Percentiles rank a stretch among this genome's conserved stretches.
Conservation (phyloP, 2,113 vertebrate species). For the Phalacrocorax aristotelis region DNA sequence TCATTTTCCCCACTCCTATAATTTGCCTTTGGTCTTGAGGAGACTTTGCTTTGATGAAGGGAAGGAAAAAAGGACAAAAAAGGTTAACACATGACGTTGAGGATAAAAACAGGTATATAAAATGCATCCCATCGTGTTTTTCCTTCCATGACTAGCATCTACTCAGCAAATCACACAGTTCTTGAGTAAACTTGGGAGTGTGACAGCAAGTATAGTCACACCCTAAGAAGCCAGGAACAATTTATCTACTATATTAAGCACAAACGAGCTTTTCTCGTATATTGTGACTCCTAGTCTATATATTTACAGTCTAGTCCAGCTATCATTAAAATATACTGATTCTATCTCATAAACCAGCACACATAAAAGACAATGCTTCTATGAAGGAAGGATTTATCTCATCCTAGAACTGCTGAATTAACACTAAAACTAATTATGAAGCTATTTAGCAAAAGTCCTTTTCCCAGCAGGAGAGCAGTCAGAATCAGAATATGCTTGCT, state of each 20-base stretch:
- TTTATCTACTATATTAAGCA: constrained; percentile 19
- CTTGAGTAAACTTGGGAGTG: constrained; percentile 21
- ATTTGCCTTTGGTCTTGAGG: neutral
- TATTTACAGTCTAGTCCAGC: neutral
- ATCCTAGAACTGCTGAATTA: neutral
- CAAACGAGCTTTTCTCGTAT: neutral
- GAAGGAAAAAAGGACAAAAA: neutral
- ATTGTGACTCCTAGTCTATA: neutral
- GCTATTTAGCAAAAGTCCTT: neutral
- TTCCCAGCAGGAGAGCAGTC: neutral
- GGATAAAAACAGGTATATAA: neutral
- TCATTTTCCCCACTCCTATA: neutral
- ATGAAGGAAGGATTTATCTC: neutral
- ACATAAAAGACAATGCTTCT: neutral
- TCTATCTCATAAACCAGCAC: neutral
- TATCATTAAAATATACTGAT: neutral
- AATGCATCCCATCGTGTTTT: neutral
- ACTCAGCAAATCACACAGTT: neutral
- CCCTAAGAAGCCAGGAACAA: constrained; percentile 14
- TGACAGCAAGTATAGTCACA: constrained; percentile 26
- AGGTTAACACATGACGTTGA: neutral
- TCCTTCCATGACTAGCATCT: neutral
- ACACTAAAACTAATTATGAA: neutral
- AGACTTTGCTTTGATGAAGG: neutral
- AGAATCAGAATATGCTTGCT: neutral